These are phyloP conservation scores for Chromis chromis DNA, from an alignment of 2,797 vertebrate species.

Conservation along the genomic window DNA sequence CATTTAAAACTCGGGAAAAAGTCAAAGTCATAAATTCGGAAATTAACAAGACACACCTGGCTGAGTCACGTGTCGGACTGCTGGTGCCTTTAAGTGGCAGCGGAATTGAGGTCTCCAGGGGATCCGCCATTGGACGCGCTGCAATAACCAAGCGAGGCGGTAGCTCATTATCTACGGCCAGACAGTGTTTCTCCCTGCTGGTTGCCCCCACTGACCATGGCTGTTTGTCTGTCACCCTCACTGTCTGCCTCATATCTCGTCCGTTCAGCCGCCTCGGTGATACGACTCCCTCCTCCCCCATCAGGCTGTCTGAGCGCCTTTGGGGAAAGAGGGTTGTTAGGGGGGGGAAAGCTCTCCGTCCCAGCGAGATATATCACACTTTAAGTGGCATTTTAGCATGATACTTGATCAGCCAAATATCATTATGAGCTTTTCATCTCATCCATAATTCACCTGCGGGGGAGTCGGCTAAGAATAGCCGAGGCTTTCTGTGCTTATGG, in stretches of 20 bases:
- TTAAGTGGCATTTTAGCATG: slow-evolving; percentile 80
- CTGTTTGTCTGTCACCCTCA: slow-evolving; percentile 64
- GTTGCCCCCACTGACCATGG: slow-evolving; percentile 61
- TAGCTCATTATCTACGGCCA: slow-evolving; percentile 65
- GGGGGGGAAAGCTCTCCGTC: slow-evolving; percentile 19
- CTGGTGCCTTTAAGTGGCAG: slow-evolving; percentile 41
- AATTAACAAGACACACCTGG: slow-evolving; percentile 66
- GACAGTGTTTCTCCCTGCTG: slow-evolving; percentile 57
- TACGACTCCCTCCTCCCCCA: slow-evolving; percentile 23
- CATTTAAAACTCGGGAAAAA: slow-evolving; percentile 46
- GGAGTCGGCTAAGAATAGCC: slow-evolving; percentile 73
- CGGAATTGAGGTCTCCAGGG: slow-evolving; percentile 49
- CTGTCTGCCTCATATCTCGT: slow-evolving; percentile 67
- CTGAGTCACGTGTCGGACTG: slow-evolving; percentile 48
- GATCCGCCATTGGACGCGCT: slow-evolving; percentile 30
- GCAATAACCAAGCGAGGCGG: slow-evolving; percentile 47
- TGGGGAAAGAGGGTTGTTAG: slow-evolving; percentile 2
- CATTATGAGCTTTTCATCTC: slow-evolving; percentile 78
- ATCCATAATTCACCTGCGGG: slow-evolving; percentile 82
- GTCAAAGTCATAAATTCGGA: slow-evolving; percentile 64
- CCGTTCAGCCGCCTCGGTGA: slow-evolving; percentile 52
- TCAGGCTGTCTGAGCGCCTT: slow-evolving; percentile 22
- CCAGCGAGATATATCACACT: slow-evolving; percentile 68
- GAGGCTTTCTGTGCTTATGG: slow-evolving; percentile 38
- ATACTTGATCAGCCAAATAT: slow-evolving; percentile 82